Conservation (phyloP, 2,888 invertebrate species). For the Microdon myrmicae region DNA sequence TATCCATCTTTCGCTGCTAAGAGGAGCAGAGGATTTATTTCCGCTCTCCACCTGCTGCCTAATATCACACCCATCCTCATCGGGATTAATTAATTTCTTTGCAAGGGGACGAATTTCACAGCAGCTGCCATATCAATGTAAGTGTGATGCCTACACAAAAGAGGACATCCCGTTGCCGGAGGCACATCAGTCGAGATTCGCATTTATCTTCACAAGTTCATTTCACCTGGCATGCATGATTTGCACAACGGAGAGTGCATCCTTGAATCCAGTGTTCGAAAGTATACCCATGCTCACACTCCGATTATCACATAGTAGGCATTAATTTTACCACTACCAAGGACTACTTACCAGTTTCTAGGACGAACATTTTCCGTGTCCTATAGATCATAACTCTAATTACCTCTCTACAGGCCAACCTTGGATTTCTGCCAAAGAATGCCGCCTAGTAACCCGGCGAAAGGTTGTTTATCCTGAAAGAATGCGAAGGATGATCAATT, state of each 20-base stretch:
- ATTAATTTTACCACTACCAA: constrained; percentile 6
- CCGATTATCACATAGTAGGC: constrained; percentile 13
- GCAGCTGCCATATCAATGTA: constrained; percentile 31
- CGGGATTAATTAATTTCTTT: constrained; percentile 25
- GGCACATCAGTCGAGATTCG: neutral
- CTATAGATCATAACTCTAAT: constrained; percentile 12
- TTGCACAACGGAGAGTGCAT: no score
- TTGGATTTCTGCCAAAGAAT: no score
- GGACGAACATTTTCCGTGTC: neutral
- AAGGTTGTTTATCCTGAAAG: no score
- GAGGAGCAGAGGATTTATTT: no score
- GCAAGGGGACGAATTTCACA: constrained; percentile 28
- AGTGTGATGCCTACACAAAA: neutral
- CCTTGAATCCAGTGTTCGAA: no score
- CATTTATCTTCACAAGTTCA: neutral
- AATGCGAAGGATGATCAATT: no score
- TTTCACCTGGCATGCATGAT: no score
- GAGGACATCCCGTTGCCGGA: neutral
- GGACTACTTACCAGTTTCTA: neutral
- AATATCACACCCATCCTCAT: no score
- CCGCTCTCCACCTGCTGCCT: no score
- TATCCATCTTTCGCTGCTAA: no score
- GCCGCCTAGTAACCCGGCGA: no score
- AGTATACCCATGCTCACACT: neutral
- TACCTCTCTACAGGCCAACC: constrained; percentile 1